Percentiles rank a stretch among this genome's conserved stretches.
phyloP scores from a whole-genome alignment of 2,888 invertebrate genomes.

The Pyrochroa serraticornis region DNA sequence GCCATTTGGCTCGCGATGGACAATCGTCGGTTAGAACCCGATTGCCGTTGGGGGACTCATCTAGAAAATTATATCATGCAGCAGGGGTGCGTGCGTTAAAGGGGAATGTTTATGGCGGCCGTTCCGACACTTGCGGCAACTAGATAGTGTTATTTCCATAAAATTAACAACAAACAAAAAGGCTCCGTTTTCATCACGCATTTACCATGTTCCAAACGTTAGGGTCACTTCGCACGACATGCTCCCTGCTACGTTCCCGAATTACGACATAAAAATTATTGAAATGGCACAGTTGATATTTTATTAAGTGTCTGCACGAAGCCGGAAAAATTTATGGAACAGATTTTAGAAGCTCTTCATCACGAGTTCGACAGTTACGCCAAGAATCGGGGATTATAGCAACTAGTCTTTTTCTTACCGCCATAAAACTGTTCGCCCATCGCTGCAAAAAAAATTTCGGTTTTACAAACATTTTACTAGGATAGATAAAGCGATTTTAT shows the following conservation, averaged over 20 bases:
- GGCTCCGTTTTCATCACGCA: conserved; percentile 35
- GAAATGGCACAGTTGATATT: too few species aligned
- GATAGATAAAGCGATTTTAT: too few species aligned
- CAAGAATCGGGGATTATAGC: too few species aligned
- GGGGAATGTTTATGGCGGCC: conserved; percentile 53
- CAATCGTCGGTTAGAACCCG: conserved; percentile 54
- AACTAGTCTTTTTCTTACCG: too few species aligned
- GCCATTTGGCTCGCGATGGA: conserved; percentile 53
- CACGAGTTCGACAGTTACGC: too few species aligned
- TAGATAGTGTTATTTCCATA: conserved; percentile 54
- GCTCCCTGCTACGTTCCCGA: neutral
- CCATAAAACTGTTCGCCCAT: too few species aligned
- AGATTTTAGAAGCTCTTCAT: too few species aligned
- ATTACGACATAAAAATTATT: too few species aligned
- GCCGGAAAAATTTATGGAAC: too few species aligned
- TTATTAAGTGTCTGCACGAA: too few species aligned
- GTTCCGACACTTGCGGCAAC: conserved; percentile 54
- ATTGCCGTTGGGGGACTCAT: conserved; percentile 52
- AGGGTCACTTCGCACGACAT: conserved; percentile 9
- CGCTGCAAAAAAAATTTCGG: too few species aligned
- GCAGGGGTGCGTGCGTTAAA: conserved; percentile 48
- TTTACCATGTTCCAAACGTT: conserved; percentile 7
- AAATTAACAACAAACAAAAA: conserved; percentile 55
- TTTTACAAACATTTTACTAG: too few species aligned
- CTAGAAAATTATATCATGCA: conserved; percentile 53